Percentiles rank a stretch among this genome's conserved stretches.
Conservation (phyloP, 1,140 invertebrate species). For the Drosophila pandora region DNA sequence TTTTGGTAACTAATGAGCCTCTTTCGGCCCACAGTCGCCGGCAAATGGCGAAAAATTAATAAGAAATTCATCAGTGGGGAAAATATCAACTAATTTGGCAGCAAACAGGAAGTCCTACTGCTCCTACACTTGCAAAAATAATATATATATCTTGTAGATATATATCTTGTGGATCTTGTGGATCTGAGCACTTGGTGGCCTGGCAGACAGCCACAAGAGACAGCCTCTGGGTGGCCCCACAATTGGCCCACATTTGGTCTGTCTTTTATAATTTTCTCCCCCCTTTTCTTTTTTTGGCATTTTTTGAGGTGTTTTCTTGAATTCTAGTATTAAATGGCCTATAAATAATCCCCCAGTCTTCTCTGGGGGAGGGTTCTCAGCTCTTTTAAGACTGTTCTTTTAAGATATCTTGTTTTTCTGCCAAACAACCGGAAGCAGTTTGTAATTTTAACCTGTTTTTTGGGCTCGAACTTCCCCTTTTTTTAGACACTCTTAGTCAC, state of each 20-base stretch:
- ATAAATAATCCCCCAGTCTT: too few species aligned
- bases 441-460: background rate
- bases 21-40: slow-evolving; percentile 6
- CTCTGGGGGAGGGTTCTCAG: too few species aligned
- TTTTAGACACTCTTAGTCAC: background rate
- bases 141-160: too few species aligned
- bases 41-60: slow-evolving; percentile 74
- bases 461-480: background rate
- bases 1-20: slow-evolving; percentile 17
- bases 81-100: slow-evolving; percentile 61
- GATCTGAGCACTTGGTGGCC: slow-evolving; percentile 32
- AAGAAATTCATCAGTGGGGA: slow-evolving; percentile 63
- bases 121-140: too few species aligned
- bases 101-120: slow-evolving; percentile 1
- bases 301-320: background rate
- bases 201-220: slow-evolving; percentile 67
- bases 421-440: background rate
- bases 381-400: too few species aligned
- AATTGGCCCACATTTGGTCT: slow-evolving; percentile 70
- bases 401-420: too few species aligned
- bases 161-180: slow-evolving; percentile 46
- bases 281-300: background rate
- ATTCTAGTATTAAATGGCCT: background rate
- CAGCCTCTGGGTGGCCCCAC: slow-evolving; percentile 61
- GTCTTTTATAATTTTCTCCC: slow-evolving; percentile 22